Evolutionary conservation across 2,888 invertebrate species (phyloP).

Genomic region (Hydroisotoma schaefferi): DNA sequence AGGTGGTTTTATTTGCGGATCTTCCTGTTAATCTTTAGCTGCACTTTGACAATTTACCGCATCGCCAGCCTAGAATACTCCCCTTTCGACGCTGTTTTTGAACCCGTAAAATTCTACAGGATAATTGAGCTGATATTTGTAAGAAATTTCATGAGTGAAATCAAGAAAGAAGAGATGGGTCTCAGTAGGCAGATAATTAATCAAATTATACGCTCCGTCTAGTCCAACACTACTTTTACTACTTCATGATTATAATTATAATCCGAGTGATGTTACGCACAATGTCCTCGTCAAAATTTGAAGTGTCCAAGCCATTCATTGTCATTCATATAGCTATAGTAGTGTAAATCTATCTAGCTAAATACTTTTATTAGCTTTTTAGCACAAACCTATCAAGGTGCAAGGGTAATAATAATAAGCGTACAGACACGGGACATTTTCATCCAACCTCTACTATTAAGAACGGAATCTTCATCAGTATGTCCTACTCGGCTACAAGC

Average conservation of each 20-base stretch:
- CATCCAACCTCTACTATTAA: too few relatives aligned
- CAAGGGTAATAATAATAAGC: not conserved
- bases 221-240: too few relatives aligned
- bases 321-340: not conserved
- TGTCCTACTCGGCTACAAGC: too few relatives aligned
- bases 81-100: conserved; percentile 37
- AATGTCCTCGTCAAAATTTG: conserved; percentile 3
- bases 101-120: conserved; percentile 37
- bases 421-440: too few relatives aligned
- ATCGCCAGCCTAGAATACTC: conserved; percentile 35
- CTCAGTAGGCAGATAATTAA: conserved; percentile 37
- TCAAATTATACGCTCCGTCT: conserved; percentile 34
- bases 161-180: conserved; percentile 30
- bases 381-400: not conserved
- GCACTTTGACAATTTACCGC: conserved; percentile 33
- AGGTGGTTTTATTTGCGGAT: conserved; percentile 38
- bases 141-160: conserved; percentile 36
- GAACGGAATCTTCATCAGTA: too few relatives aligned
- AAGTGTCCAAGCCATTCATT: not conserved
- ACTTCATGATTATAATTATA: conserved; percentile 9
- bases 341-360: not conserved
- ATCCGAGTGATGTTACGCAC: not conserved
- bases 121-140: conserved; percentile 38
- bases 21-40: conserved; percentile 28
- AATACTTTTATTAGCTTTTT: not conserved